A percentile compares a stretch with the other conserved stretches of the same genome.
phyloP scores from a whole-genome alignment of 2,797 vertebrate genomes.

The Sebastes trivittatus region DNA sequence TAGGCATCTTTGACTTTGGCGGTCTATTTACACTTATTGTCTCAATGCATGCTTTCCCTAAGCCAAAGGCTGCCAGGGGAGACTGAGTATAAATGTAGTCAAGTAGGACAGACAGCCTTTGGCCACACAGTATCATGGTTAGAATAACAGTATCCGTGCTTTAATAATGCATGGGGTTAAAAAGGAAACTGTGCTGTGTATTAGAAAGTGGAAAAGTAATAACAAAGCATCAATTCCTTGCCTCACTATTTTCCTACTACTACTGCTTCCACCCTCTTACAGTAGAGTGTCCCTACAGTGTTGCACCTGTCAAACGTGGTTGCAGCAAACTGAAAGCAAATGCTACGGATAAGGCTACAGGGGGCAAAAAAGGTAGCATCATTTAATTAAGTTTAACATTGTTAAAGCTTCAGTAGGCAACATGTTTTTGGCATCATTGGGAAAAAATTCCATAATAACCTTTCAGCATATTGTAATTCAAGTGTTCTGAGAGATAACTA shows the following conservation, averaged over 20 bases:
- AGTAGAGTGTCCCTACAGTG: neutral
- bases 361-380: neutral
- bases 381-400: constrained; percentile 10
- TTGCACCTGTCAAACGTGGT: neutral
- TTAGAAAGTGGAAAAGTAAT: constrained; percentile 48
- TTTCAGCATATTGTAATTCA: no score
- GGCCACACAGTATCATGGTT: constrained; percentile 34
- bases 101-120: constrained; percentile 17
- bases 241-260: neutral
- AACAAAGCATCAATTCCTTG: constrained; percentile 15
- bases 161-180: constrained; percentile 69
- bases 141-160: constrained; percentile 19
- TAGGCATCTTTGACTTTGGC: neutral
- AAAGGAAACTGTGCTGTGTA: constrained; percentile 45
- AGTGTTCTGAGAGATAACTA: no score
- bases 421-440: no score
- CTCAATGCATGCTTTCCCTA: neutral
- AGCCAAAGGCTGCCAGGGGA: constrained; percentile 13
- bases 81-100: neutral
- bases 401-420: no score
- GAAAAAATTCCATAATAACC: no score
- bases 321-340: constrained; percentile 9
- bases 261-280: neutral
- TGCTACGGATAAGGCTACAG: neutral
- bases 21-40: constrained; percentile 19